Base-by-base conservation (phyloP, 2,797 vertebrate genomes). In the Pempheris klunzingeri region DNA sequence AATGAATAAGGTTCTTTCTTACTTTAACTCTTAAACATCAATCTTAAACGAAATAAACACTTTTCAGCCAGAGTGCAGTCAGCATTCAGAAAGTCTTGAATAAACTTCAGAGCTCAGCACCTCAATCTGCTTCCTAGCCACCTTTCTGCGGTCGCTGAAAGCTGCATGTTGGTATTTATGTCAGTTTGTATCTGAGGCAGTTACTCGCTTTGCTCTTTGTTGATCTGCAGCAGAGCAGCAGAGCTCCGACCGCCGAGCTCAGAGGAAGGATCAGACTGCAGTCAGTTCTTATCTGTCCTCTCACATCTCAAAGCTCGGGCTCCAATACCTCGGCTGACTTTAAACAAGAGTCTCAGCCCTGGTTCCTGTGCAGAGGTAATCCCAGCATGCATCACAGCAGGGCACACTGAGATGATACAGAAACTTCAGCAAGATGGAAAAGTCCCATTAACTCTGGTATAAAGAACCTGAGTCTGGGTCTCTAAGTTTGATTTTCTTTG, bases 81-180 rank as follows among this genome's bases (percentile, higher is more conserved):
- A 38, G 1, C 5, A 17, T 44, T 47, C 36, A 72, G 22, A 24
- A 34, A 39, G 14, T 14, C 32, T 24, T n/a, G 4, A 49, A 34
- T 39, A 57, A 38, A 65, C 4, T 24, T 32, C 55, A n/a, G 41
- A 26, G 4, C 5, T 41, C 32, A 26, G 78, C 66, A 22, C 53
- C 46, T 54, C 1, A 1, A 17, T 67, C 26, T 55, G 54, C 26
- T 44, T 74, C 38, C 64, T 57, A 0, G 7, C 78, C 79, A 90
- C 84, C 85, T 87, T 87, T 78, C 60, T 43, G 44, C 49, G 39
- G 39, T 20, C 4, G 22, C 4, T 44, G 43, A 44, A 13, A 20
- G 49, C 67, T 32, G 60, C 39, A 3, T 2, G 53, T 68, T 76
- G 69, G 69, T 74, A 71, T 82, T 82, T 78, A 54, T 58, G 82